These are phyloP conservation scores for Laupala kohalensis DNA, from an alignment of 1,140 invertebrate genomes.

Conservation along the genomic window DNA sequence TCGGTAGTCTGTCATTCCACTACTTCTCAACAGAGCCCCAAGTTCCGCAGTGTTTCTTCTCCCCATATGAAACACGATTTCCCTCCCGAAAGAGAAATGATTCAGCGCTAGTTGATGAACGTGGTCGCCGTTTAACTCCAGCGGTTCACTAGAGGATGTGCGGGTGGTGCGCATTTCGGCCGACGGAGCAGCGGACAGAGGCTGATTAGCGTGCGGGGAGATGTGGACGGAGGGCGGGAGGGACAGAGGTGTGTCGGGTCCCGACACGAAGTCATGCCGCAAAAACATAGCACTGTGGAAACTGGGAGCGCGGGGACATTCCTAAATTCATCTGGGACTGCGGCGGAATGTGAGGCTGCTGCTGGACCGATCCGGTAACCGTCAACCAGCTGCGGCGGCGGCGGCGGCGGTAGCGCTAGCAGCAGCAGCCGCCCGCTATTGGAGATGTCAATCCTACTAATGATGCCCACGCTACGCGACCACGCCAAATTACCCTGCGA, in stretches of 20 bases:
- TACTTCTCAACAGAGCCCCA: neutral
- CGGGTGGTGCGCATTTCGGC: too few relatives aligned
- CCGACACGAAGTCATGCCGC: neutral
- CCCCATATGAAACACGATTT: neutral
- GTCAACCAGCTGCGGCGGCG: neutral
- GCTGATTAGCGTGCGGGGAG: neutral
- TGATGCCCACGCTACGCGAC: slow-evolving; percentile 24
- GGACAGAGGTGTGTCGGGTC: neutral
- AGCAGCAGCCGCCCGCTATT: neutral
- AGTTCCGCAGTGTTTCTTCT: neutral
- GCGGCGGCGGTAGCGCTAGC: neutral
- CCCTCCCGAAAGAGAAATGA: neutral
- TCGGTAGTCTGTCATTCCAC: neutral
- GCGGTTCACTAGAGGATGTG: too few relatives aligned
- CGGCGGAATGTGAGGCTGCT: neutral
- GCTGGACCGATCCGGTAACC: neutral
- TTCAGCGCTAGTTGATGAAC: neutral
- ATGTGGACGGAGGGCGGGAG: neutral
- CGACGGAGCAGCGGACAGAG: too few relatives aligned
- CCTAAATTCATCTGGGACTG: neutral
- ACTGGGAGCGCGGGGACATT: too few relatives aligned
- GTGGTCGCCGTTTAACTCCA: neutral
- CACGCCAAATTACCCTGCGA: slow-evolving; percentile 26
- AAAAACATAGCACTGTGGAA: neutral
- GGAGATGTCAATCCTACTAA: slow-evolving; percentile 30